Evolutionary conservation across 2,888 invertebrate genomes (phyloP).

Genomic region (Elmis aenea): DNA sequence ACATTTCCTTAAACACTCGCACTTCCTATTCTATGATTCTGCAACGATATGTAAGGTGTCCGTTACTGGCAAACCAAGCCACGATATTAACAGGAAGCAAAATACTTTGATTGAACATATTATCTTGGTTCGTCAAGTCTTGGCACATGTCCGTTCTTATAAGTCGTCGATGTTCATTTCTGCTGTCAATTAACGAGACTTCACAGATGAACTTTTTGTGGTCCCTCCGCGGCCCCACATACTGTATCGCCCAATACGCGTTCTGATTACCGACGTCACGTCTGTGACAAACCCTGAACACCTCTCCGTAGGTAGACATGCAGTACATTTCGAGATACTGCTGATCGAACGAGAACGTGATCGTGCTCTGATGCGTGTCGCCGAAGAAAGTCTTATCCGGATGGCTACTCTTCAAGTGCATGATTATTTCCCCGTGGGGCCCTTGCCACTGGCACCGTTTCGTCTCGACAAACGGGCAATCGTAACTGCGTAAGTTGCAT

Average conservation of each 20-base stretch:
- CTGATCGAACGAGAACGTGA: slow-evolving; percentile 17
- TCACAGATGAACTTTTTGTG: slow-evolving; percentile 32
- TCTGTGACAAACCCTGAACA: slow-evolving; percentile 33
- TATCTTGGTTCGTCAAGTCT: slow-evolving; percentile 30
- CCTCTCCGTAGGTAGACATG: slow-evolving; percentile 29
- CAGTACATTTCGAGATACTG: slow-evolving; percentile 27
- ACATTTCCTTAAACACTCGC: too few species aligned
- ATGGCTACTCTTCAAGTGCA: slow-evolving; percentile 19
- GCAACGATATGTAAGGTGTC: slow-evolving; percentile 26
- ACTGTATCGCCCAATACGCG: slow-evolving; percentile 36
- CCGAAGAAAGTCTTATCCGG: slow-evolving; percentile 14
- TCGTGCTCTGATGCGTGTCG: slow-evolving; percentile 15
- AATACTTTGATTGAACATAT: slow-evolving; percentile 34
- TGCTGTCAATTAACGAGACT: slow-evolving; percentile 32
- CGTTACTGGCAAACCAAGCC: slow-evolving; percentile 31
- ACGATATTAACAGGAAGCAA: slow-evolving; percentile 33
- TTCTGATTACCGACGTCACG: slow-evolving; percentile 22
- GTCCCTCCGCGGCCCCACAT: slow-evolving; percentile 29
- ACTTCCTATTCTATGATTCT: too few species aligned
- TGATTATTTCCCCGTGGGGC: slow-evolving; percentile 13
- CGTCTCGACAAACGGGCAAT: slow-evolving; percentile 32
- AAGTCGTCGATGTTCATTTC: slow-evolving; percentile 32
- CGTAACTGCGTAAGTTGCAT: slow-evolving; percentile 32
- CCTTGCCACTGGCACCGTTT: slow-evolving; percentile 22
- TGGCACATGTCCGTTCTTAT: slow-evolving; percentile 35